phyloP scores from a whole-genome alignment of 2,797 vertebrate species.

The Furcifer pardalis region DNA sequence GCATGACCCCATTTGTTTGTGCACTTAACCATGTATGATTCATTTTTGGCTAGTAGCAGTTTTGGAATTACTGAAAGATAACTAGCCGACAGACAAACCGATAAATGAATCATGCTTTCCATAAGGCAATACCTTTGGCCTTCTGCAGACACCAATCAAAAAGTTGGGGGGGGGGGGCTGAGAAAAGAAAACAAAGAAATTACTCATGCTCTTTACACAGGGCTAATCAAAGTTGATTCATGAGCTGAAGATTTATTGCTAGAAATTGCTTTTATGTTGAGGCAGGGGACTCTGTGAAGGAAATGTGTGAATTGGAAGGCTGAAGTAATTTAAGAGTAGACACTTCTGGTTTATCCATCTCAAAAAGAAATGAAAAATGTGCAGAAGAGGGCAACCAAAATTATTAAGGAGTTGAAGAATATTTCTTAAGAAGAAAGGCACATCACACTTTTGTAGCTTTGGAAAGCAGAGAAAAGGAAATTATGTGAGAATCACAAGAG shows the following conservation, averaged over 20 bases:
- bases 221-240: slow-evolving; percentile 80
- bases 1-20: slow-evolving; percentile 74
- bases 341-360: background rate
- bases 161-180: slow-evolving; percentile 58
- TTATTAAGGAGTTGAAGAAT: background rate
- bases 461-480: background rate
- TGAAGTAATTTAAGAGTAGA: background rate
- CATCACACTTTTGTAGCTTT: background rate
- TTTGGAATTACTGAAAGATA: slow-evolving; percentile 75
- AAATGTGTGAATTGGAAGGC: slow-evolving; percentile 50
- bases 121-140: slow-evolving; percentile 80
- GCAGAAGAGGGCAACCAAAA: background rate
- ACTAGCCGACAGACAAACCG: slow-evolving; percentile 77
- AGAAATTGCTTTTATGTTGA: slow-evolving; percentile 64
- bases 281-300: slow-evolving; percentile 51
- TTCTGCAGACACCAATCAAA: slow-evolving; percentile 80
- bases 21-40: slow-evolving; percentile 73
- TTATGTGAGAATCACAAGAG: background rate
- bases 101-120: slow-evolving; percentile 83
- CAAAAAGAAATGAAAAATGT: background rate
- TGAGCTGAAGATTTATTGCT: slow-evolving; percentile 77
- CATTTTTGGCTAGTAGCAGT: slow-evolving; percentile 72
- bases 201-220: slow-evolving; percentile 80
- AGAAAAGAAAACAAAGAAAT: slow-evolving; percentile 80
- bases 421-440: background rate